phyloP scores from a whole-genome alignment of 2,888 invertebrate genomes.

The Andrena fulva region DNA sequence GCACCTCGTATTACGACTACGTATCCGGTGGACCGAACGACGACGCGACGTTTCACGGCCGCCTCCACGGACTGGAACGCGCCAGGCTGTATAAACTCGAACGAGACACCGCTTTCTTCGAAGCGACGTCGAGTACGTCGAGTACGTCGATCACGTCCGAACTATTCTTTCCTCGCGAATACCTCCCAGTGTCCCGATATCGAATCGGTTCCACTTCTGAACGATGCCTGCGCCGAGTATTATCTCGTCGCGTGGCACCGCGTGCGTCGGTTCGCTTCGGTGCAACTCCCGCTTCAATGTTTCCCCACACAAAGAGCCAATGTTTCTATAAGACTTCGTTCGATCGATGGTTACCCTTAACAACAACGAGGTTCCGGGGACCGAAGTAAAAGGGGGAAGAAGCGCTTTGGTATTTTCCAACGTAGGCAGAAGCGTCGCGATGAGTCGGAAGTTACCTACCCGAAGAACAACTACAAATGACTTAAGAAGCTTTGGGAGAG shows the following conservation, averaged over 20 bases:
- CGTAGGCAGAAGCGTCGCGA: background rate
- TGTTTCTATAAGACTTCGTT: background rate
- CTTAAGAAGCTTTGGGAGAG: slow-evolving; percentile 26
- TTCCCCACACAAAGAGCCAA: background rate
- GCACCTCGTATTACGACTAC: slow-evolving; percentile 29
- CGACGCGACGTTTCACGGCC: background rate
- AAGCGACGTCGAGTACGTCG: background rate
- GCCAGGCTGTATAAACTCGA: background rate
- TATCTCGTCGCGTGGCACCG: background rate
- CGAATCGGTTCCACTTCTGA: background rate
- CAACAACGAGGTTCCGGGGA: background rate
- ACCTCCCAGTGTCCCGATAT: background rate
- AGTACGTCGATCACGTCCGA: background rate
- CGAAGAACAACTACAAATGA: slow-evolving; percentile 22
- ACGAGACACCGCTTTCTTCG: background rate
- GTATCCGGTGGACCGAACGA: slow-evolving; percentile 14
- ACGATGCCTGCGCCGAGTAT: too few species aligned
- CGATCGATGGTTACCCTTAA: background rate
- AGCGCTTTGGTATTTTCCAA: background rate
- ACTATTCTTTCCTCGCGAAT: background rate
- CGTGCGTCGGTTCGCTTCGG: background rate
- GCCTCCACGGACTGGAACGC: background rate
- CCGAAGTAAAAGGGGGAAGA: background rate
- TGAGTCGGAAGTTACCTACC: background rate
- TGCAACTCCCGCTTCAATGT: background rate